phyloP scores from a whole-genome alignment of 2,113 vertebrate species.

The Crotalus viridis region DNA sequence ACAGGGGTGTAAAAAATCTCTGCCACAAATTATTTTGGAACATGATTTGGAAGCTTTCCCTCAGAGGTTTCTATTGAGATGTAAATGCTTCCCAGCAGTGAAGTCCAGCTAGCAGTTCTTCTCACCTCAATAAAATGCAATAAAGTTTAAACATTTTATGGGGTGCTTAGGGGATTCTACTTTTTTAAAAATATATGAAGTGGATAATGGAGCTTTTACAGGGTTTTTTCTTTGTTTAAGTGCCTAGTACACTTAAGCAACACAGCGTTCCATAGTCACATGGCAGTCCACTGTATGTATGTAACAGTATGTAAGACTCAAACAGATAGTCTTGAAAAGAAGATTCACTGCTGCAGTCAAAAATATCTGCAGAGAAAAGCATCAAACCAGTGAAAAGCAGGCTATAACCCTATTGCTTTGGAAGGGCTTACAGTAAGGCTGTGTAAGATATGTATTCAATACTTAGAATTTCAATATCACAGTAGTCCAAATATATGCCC shows the following conservation, averaged over 20 bases:
- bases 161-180: not conserved
- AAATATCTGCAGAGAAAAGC: conserved; percentile 8
- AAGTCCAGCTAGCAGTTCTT: not conserved
- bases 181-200: not conserved
- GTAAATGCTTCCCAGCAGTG: not conserved
- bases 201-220: not conserved
- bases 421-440: not conserved
- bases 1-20: not conserved
- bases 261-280: not conserved
- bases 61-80: not conserved
- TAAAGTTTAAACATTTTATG: not conserved
- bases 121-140: not conserved
- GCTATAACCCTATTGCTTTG: not conserved
- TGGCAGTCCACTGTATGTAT: not conserved
- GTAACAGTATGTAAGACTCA: not conserved
- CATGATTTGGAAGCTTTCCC: not conserved
- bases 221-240: not conserved
- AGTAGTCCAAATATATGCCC: too few relatives aligned
- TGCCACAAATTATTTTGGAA: not conserved
- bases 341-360: conserved; percentile 38
- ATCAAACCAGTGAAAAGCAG: not conserved
- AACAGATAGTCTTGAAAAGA: not conserved
- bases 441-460: not conserved
- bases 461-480: not conserved
- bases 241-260: not conserved